phyloP scores from a whole-genome alignment of 2,888 invertebrate species.

The Gastracanthus pulcherrimus region DNA sequence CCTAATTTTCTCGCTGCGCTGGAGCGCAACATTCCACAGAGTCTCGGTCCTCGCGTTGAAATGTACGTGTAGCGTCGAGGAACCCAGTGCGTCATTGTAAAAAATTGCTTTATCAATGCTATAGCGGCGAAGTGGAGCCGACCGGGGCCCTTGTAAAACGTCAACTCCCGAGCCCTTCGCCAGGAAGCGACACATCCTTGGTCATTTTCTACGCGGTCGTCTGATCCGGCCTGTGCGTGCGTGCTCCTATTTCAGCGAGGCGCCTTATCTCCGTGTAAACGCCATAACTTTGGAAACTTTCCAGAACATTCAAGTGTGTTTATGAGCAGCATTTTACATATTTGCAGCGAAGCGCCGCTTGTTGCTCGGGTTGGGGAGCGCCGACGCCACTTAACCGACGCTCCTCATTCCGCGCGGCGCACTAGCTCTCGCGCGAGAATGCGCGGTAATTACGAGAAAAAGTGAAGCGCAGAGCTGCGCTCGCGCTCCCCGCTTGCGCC shows the following conservation, averaged over 20 bases:
- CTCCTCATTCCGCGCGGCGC: no score
- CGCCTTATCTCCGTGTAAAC: neutral
- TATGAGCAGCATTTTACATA: conserved; percentile 8
- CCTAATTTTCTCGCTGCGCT: conserved; percentile 1
- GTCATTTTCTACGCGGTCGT: no score
- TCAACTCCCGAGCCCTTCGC: no score
- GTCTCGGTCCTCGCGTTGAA: no score
- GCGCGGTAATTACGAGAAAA: conserved; percentile 35
- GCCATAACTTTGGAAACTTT: neutral
- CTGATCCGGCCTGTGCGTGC: no score
- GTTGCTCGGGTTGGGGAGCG: no score
- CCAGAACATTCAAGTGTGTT: conserved; percentile 12
- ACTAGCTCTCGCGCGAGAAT: conserved; percentile 3
- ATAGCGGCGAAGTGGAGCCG: no score
- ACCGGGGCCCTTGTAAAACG: no score
- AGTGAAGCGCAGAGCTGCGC: neutral
- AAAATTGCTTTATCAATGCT: no score
- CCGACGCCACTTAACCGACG: neutral
- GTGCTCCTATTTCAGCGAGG: neutral
- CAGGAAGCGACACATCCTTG: no score
- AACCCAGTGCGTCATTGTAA: neutral
- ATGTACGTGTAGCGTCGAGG: neutral
- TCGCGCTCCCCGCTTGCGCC: no score
- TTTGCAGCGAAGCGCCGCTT: neutral
- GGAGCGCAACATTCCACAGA: neutral